These are phyloP conservation scores for Fragum fragum DNA, from an alignment of 2,888 invertebrate genomes.

Conservation along the genomic window DNA sequence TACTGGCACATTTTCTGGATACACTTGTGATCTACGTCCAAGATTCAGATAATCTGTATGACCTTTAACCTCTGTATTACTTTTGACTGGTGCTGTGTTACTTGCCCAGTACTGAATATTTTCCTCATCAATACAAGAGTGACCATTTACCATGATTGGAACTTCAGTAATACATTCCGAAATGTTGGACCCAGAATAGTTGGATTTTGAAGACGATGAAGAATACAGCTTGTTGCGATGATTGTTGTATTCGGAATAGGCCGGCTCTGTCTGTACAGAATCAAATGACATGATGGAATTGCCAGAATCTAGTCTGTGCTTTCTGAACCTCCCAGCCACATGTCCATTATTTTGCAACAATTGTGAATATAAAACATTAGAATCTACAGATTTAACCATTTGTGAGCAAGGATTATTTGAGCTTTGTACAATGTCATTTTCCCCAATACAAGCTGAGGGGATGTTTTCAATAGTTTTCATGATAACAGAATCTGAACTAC, in stretches of 20 bases:
- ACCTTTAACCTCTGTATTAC: conserved; percentile 40
- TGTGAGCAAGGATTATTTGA: conserved; percentile 48
- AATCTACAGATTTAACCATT: background rate
- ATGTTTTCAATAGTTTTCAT: conserved; percentile 65
- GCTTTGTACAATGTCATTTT: conserved; percentile 23
- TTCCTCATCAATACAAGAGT: conserved; percentile 25
- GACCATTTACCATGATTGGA: conserved; percentile 21
- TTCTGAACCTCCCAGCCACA: conserved; percentile 28
- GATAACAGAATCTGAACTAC: conserved; percentile 61
- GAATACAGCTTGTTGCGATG: conserved; percentile 60
- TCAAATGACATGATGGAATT: conserved; percentile 65
- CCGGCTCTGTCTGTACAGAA: conserved; percentile 66
- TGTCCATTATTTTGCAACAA: conserved; percentile 34
- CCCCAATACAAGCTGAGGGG: conserved; percentile 37
- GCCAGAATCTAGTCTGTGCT: conserved; percentile 59
- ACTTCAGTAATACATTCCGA: conserved; percentile 55
- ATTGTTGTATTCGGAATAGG: conserved; percentile 38
- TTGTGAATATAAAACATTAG: conserved; percentile 33
- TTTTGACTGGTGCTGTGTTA: conserved; percentile 42
- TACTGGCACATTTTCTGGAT: conserved; percentile 69
- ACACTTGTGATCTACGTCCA: conserved; percentile 72
- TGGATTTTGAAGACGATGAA: conserved; percentile 63
- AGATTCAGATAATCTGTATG: conserved; percentile 58
- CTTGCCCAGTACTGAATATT: conserved; percentile 62
- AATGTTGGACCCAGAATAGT: conserved; percentile 67